Base-by-base conservation (phyloP, 2,797 vertebrate genomes). In the Lithobates sylvaticus region DNA sequence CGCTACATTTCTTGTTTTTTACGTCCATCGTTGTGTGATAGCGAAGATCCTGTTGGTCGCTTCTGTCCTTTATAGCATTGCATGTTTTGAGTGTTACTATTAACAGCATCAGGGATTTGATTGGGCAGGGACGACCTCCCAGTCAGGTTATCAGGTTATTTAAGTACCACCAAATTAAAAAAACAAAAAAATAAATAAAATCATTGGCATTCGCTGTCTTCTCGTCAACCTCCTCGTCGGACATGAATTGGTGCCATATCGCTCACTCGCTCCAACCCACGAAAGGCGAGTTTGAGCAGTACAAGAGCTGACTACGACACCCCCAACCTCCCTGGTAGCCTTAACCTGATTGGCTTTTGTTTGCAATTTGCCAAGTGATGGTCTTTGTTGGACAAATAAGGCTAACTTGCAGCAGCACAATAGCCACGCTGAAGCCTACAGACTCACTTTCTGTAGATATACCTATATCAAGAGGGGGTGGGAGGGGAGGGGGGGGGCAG, bases 381-480 rank as follows among this genome's bases (percentile, higher is more conserved):
- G 93, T 92, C 89, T 90, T 91, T 92, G 90, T 91, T 91, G 92
- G 92, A 93, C 93, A 88, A 88, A 90, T 91, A 90, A 92, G 92
- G 93, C 93, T 92, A 89, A 93, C 84, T 87, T 79, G 89, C 92
- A 93, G 89, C 92, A 93, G 93, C 92, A 90, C 91, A 89, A 91
- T 88, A 86, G 90, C 91, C 89, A 89, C 85, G 90, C 92, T 89
- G 89, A 91, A 91, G 90, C 90, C 91, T 90, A 86, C 90, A 92
- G 47, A 89, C 90, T 88, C 90, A 92, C 90, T 91, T 91, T 92
- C 91, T 91, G 91, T 93, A 93, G 91, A 90, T 91, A 89, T 89
- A 90, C 90, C 89, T 94, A 92, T 90, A 90, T 88, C 90, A 91
- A 91, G 39, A 10, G 39, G 39, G 34, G 39, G 0, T 0, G 39